phyloP scores from a whole-genome alignment of 2,888 invertebrate genomes.

The Amiota communis region DNA sequence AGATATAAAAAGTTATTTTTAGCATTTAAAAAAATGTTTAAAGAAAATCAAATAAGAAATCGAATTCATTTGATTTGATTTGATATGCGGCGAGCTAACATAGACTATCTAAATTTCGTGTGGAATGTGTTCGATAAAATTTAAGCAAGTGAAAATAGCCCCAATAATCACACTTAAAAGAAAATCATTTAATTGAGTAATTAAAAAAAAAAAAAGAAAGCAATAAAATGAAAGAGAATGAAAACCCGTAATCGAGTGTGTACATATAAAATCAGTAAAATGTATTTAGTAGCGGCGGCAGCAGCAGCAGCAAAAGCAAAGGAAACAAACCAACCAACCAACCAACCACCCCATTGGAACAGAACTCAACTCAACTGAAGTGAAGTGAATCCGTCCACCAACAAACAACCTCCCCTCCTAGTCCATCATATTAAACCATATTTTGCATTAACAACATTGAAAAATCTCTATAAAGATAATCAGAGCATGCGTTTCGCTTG shows the following conservation, averaged over 20 bases:
- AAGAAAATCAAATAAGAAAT: constrained; percentile 41
- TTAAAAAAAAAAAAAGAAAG: not conserved
- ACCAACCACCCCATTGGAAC: not conserved
- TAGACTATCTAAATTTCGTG: too few species aligned
- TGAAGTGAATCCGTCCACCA: constrained; percentile 44
- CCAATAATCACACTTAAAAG: not conserved
- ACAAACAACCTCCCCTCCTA: not conserved
- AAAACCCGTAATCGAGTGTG: constrained; percentile 59
- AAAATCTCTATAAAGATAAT: constrained; percentile 58
- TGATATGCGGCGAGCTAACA: too few species aligned
- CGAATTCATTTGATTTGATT: too few species aligned
- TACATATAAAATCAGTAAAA: constrained; percentile 62
- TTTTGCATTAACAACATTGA: constrained; percentile 42
- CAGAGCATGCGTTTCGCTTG: constrained; percentile 55
- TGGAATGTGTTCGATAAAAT: too few species aligned
- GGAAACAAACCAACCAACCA: not conserved
- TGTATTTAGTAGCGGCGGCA: constrained; percentile 38
- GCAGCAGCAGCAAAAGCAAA: constrained; percentile 28
- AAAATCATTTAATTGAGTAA: not conserved
- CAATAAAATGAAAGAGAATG: not conserved
- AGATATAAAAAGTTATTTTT: constrained; percentile 16
- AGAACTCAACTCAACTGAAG: constrained; percentile 28
- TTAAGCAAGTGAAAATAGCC: not conserved
- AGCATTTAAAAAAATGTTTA: constrained; percentile 27
- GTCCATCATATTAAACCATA: not conserved